Percentiles rank a stretch among this genome's conserved stretches.
These are phyloP conservation scores for Buteo buteo DNA, from an alignment of 2,113 vertebrate genomes.

Conservation along the genomic window DNA sequence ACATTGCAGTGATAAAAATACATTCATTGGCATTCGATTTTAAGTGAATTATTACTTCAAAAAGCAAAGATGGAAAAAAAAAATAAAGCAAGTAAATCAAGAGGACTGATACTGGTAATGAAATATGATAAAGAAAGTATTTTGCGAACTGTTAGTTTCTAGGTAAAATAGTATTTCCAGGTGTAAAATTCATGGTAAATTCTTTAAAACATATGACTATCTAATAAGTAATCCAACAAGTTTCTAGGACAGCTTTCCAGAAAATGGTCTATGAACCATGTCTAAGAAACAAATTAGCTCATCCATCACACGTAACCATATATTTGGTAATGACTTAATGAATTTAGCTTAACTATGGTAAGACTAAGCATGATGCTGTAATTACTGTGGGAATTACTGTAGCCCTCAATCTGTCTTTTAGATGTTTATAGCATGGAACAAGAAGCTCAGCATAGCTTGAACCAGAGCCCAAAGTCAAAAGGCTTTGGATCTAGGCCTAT, in stretches of 20 bases:
- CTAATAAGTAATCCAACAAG: not conserved
- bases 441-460: not conserved
- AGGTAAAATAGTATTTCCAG: slow-evolving; percentile 7
- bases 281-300: not conserved
- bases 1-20: not conserved
- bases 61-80: not conserved
- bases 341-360: slow-evolving; percentile 13
- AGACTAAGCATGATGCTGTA: not conserved
- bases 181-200: not conserved
- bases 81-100: not conserved
- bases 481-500: not conserved
- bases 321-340: slow-evolving; percentile 8
- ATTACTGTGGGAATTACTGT: not conserved
- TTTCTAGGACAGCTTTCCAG: slow-evolving; percentile 38
- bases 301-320: not conserved
- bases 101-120: not conserved
- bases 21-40: not conserved
- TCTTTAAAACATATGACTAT: not conserved
- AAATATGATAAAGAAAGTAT: not conserved
- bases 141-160: not conserved
- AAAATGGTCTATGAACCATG: not conserved
- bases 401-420: slow-evolving; percentile 3
- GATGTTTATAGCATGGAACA: slow-evolving; percentile 13
- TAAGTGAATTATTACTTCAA: slow-evolving; percentile 23
- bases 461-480: not conserved